Conservation (phyloP, 2,888 invertebrate species). For the Agonopterix subpropinquella region DNA sequence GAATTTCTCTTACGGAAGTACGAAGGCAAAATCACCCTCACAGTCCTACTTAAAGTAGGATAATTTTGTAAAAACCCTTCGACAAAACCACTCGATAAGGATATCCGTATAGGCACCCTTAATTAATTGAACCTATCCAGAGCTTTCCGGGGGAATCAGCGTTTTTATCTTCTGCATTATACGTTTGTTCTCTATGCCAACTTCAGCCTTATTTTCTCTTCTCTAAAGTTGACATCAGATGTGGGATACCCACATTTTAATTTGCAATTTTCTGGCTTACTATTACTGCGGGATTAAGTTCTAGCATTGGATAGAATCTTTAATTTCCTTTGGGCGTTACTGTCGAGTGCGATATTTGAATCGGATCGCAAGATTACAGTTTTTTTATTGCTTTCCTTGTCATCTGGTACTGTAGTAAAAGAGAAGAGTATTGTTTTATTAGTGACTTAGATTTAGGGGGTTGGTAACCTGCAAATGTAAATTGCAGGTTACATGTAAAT, state of each 20-base stretch:
- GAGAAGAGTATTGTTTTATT: background rate
- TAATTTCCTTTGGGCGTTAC: constrained; percentile 64
- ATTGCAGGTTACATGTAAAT: too few species aligned
- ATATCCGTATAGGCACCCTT: constrained; percentile 44
- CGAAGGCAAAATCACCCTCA: too few species aligned
- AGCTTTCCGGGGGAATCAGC: constrained; percentile 46
- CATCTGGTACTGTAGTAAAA: background rate
- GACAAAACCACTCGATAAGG: constrained; percentile 34
- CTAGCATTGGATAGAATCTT: constrained; percentile 68
- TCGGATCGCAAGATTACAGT: constrained; percentile 30
- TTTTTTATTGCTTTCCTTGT: constrained; percentile 12
- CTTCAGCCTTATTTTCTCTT: constrained; percentile 14
- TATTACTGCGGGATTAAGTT: constrained; percentile 64
- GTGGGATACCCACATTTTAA: constrained; percentile 37
- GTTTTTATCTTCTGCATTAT: constrained; percentile 53
- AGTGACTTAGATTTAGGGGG: background rate
- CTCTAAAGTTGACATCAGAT: constrained; percentile 17
- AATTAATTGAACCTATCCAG: constrained; percentile 64
- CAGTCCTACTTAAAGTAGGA: background rate
- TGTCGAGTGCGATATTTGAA: constrained; percentile 46
- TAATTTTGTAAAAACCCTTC: constrained; percentile 8
- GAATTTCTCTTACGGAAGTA: too few species aligned
- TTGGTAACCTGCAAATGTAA: too few species aligned
- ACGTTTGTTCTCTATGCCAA: constrained; percentile 10
- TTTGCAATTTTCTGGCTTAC: constrained; percentile 70